These are phyloP conservation scores for Cotesia chilonis DNA, from an alignment of 1,140 invertebrate genomes.

Conservation along the genomic window DNA sequence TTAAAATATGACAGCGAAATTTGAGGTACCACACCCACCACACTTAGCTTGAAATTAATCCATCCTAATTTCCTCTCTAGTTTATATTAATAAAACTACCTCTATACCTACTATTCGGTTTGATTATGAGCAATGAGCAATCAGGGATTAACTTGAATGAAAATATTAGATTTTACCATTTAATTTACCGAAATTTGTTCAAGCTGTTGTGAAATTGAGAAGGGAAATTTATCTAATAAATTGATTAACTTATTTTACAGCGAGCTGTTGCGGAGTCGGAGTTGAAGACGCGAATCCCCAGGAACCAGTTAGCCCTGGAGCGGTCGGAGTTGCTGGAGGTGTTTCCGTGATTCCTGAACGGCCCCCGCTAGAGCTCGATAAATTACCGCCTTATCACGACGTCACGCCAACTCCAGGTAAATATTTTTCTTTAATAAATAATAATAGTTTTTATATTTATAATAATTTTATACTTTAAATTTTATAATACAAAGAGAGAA, in stretches of 20 bases:
- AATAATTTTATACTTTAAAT: background rate
- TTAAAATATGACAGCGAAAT: slow-evolving; percentile 36
- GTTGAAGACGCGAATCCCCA: slow-evolving; percentile 49
- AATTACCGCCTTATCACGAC: slow-evolving; percentile 65
- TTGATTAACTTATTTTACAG: slow-evolving; percentile 39
- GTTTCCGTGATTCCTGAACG: slow-evolving; percentile 64
- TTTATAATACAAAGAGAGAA: too few relatives aligned
- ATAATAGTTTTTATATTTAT: background rate
- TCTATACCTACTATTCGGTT: background rate
- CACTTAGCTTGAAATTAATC: slow-evolving; percentile 29
- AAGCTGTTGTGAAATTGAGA: background rate
- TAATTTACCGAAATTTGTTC: too few relatives aligned
- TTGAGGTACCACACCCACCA: slow-evolving; percentile 31
- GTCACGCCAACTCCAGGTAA: slow-evolving; percentile 62
- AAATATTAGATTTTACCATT: background rate
- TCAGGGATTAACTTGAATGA: background rate
- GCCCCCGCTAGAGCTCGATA: slow-evolving; percentile 63
- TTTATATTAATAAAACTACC: background rate
- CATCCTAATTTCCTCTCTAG: slow-evolving; percentile 40
- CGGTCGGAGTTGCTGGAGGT: slow-evolving; percentile 52
- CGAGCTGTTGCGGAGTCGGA: slow-evolving; percentile 60
- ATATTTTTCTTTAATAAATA: slow-evolving; percentile 39
- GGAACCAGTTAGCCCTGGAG: slow-evolving; percentile 50
- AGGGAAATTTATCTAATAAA: background rate
- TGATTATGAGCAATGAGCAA: background rate